These are phyloP conservation scores for Helicoverpa zea DNA, from an alignment of 1,140 invertebrate genomes.

Conservation along the genomic window DNA sequence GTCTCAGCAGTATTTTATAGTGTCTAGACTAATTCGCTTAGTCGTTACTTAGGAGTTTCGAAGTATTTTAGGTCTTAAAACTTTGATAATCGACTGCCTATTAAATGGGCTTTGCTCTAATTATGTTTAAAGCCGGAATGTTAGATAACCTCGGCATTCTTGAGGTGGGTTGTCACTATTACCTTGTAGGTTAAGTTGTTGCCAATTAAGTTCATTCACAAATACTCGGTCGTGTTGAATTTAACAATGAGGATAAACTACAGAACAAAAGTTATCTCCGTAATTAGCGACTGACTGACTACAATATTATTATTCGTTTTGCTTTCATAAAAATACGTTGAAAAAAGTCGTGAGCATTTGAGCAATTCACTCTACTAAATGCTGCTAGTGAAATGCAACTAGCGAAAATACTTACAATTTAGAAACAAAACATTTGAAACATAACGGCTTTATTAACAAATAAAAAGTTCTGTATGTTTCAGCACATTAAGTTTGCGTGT, in stretches of 20 bases:
- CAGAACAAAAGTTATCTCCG: background rate
- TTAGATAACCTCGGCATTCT: background rate
- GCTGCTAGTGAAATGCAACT: background rate
- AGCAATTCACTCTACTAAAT: background rate
- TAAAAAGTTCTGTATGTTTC: slow-evolving; percentile 54
- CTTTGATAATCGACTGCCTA: slow-evolving; percentile 31
- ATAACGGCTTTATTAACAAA: slow-evolving; percentile 33
- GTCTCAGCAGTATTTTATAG: slow-evolving; percentile 41
- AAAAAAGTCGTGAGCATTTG: background rate
- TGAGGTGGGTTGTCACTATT: no score
- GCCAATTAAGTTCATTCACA: background rate
- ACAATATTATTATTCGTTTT: background rate
- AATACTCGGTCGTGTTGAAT: background rate
- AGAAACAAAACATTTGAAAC: background rate
- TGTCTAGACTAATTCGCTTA: slow-evolving; percentile 44
- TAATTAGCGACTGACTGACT: background rate
- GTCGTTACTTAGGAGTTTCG: slow-evolving; percentile 4
- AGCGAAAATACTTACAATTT: slow-evolving; percentile 12
- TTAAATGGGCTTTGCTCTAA: slow-evolving; percentile 5
- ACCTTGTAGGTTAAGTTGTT: background rate
- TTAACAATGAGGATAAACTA: background rate
- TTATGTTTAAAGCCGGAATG: slow-evolving; percentile 1
- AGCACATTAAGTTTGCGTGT: slow-evolving; percentile 63
- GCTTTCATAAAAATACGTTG: background rate
- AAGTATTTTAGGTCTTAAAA: slow-evolving; percentile 35